Percentiles rank a stretch among this genome's conserved stretches.
Evolutionary conservation across 2,888 invertebrate species (phyloP).

Genomic region (Lottia gigantea): DNA sequence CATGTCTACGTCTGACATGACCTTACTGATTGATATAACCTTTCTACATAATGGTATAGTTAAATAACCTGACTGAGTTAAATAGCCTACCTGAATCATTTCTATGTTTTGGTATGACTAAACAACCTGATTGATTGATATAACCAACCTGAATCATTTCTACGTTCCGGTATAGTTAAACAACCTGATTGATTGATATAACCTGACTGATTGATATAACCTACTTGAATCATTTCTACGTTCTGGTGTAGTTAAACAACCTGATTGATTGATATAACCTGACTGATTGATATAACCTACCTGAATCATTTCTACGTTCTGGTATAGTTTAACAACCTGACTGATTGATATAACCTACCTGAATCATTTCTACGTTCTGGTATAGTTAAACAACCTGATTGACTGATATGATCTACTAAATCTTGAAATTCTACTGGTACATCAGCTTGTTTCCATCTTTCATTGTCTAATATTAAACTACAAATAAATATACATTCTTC

Average conservation of each 20-base stretch:
- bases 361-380: slow-evolving; percentile 56
- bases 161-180: slow-evolving; percentile 56
- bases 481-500: slow-evolving; percentile 22
- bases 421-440: slow-evolving; percentile 90
- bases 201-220: slow-evolving; percentile 62
- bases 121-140: slow-evolving; percentile 71
- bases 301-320: slow-evolving; percentile 48
- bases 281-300: slow-evolving; percentile 29
- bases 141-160: slow-evolving; percentile 70
- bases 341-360: slow-evolving; percentile 63
- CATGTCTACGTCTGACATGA: too few species aligned
- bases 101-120: slow-evolving; percentile 56
- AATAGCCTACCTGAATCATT: slow-evolving; percentile 47
- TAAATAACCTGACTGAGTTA: slow-evolving; percentile 46
- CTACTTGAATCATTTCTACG: slow-evolving; percentile 53
- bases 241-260: not conserved
- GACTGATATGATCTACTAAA: slow-evolving; percentile 79
- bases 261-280: not conserved
- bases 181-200: slow-evolving; percentile 72
- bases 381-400: slow-evolving; percentile 60
- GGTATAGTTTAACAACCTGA: not conserved
- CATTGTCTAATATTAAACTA: slow-evolving; percentile 84
- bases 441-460: slow-evolving; percentile 93
- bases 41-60: slow-evolving; percentile 29
- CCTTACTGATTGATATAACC: not conserved